Base-by-base conservation (phyloP, 2,113 vertebrate genomes). In the Lophius piscatorius region DNA sequence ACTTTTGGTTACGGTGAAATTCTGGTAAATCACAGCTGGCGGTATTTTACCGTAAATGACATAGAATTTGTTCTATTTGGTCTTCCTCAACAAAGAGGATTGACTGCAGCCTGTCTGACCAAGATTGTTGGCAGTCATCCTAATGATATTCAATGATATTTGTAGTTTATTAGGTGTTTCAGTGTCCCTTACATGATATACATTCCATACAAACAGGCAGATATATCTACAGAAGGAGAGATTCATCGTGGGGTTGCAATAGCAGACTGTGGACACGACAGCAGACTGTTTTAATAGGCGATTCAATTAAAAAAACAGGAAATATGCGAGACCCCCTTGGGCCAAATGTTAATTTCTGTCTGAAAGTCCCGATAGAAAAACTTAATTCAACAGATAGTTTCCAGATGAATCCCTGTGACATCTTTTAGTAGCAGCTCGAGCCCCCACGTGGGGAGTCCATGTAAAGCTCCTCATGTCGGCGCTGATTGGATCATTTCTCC, bases 381-480 rank as follows among this genome's bases (percentile, higher is more conserved):
- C 33, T 13, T 13, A 79, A 85, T 33, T 77, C 78, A 78, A 83
- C 76, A 74, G 76, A 84, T 84, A 78, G 51, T 82, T 79, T 77
- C 62, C 63, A 80, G 57, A 84, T 79, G 55, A 74, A 71, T 85
- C 80, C 56, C 51, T 62, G 76, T 79, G 73, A 82, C 85, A 80
- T 80, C 52, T 68, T 81, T 60, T 58, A 60, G 62, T 40, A 66
- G 36, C 55, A 70, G 44, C 69, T 22, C 18, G 40, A 68, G 47
- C 22, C 78, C 83, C 88, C 88, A 90, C 88, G 88, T 90, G 88
- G 88, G 85, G 82, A 23, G 46, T 29, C 64, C 17, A 50, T 50
- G 49, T 52, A 21, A 20, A 50, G 56, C 36, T 28, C 51, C 33
- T 55, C 58, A 9, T 58, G 20, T 9, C 18, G 23, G 46, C 70